Percentiles rank a stretch among this genome's conserved stretches.
These are phyloP conservation scores for Sandelia bainsii DNA, from an alignment of 2,797 vertebrate species.

Conservation along the genomic window DNA sequence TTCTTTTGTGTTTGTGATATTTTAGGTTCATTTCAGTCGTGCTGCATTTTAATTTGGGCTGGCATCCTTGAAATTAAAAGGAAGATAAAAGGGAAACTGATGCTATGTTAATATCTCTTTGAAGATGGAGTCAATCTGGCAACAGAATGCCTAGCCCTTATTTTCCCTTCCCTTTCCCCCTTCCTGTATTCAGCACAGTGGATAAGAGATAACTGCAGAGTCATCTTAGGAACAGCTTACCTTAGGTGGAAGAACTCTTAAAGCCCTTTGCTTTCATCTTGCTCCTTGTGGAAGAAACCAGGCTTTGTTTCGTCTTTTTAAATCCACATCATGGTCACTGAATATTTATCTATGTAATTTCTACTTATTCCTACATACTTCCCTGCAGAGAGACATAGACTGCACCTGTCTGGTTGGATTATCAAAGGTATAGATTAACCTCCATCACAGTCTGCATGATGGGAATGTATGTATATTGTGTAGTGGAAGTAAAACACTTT, in stretches of 20 bases:
- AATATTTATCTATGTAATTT: slow-evolving; percentile 68
- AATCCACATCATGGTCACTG: slow-evolving; percentile 60
- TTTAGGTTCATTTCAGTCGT: slow-evolving; percentile 69
- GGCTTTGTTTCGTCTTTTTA: slow-evolving; percentile 62
- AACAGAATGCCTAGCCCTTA: slow-evolving; percentile 70
- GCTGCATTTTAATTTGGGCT: slow-evolving; percentile 75
- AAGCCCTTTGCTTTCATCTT: slow-evolving; percentile 66
- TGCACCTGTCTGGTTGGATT: slow-evolving; percentile 32
- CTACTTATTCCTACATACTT: slow-evolving; percentile 36
- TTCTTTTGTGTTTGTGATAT: slow-evolving; percentile 57
- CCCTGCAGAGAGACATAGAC: slow-evolving; percentile 24
- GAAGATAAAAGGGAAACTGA: slow-evolving; percentile 80
- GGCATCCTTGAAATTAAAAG: slow-evolving; percentile 80
- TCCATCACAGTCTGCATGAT: slow-evolving; percentile 11
- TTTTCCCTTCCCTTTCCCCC: slow-evolving; percentile 66
- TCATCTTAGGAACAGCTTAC: slow-evolving; percentile 76
- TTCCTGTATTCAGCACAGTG: slow-evolving; percentile 72
- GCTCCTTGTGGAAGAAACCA: slow-evolving; percentile 50
- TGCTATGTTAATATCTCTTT: slow-evolving; percentile 83
- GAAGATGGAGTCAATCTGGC: slow-evolving; percentile 83
- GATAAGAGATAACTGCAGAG: slow-evolving; percentile 73
- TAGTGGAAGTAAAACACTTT: slow-evolving; percentile 21
- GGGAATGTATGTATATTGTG: slow-evolving; percentile 24
- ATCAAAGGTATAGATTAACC: slow-evolving; percentile 33
- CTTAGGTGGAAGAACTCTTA: slow-evolving; percentile 58